Percentiles rank a stretch among this genome's conserved stretches.
Conservation (phyloP, 64 coral and sea anemone genomes). For the Dendronephthya gigantea region DNA sequence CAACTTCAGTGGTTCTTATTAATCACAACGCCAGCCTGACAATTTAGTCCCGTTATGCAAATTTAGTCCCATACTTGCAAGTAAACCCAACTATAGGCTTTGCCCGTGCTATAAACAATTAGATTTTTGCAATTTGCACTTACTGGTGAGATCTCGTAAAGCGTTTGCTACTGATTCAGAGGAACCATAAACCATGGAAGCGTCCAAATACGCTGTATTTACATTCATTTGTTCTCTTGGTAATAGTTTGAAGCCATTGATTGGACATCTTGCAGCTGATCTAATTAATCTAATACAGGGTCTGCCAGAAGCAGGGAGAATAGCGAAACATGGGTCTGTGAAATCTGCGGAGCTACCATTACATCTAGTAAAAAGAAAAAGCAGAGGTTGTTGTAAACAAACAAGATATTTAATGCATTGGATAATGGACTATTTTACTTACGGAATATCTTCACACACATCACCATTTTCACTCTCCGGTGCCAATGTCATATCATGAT, state of each 20-base stretch:
- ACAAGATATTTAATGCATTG: too few relatives aligned
- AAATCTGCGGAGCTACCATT: background rate
- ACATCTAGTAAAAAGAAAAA: background rate
- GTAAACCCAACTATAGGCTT: too few relatives aligned
- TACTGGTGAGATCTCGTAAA: background rate
- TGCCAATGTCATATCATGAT: background rate
- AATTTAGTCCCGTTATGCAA: too few relatives aligned
- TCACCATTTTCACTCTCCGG: background rate
- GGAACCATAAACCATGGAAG: background rate
- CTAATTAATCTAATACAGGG: background rate
- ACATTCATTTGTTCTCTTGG: slow-evolving; percentile 4
- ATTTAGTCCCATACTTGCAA: too few relatives aligned
- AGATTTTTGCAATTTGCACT: background rate
- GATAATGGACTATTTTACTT: background rate
- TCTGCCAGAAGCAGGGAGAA: background rate
- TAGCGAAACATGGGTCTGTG: background rate
- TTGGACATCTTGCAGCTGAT: background rate
- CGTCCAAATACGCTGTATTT: background rate
- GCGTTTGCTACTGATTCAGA: background rate
- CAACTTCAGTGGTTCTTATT: too few relatives aligned
- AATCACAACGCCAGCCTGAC: too few relatives aligned
- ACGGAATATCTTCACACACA: background rate
- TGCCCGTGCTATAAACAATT: too few relatives aligned
- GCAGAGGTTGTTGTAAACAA: too few relatives aligned
- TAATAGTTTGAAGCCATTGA: too few relatives aligned